Evolutionary conservation across 2,113 vertebrate genomes (phyloP), one percentile per base, ranked within the genome.

Genomic region (Antechinus stuartii): DNA sequence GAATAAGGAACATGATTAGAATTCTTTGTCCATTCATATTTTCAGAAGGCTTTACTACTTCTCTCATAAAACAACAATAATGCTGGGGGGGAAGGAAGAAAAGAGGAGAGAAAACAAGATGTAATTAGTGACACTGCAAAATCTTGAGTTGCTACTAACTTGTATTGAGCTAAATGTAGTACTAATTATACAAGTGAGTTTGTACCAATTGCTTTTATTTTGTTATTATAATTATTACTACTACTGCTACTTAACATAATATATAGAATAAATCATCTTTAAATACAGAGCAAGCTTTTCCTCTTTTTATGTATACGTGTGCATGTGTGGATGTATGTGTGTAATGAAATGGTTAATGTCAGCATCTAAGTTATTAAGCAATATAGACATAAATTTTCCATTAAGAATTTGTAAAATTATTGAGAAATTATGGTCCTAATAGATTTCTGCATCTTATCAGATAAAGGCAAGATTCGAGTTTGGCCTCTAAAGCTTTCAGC

Each of bases 11-110:
- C 97, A 93, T 97, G 95, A 97, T 98, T 97, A 98, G 96, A 96
- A 96, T 98, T 98, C 96, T 98, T 98, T 98, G 97, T 98, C 96
- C 97, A 97, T 98, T 97, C 93, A 95, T 95, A 95, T 98, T 98
- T 97, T 96, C 92, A 53, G 93, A 93, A 97, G 93, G 91, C 96
- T 98, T 98, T 23, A 23, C 27, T 96, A 96, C 95, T 98, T 97
- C 93, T 94, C 46, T 97, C 92, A 89, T 89, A 92, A 46, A 90
- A 96, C 97, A 97, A 92, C 90, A 95, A n/a, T 50, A 47, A 93
- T 91, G 10, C 19, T 10, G 2, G 16, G 47, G 91, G 89, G 27
- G n/a, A 26, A 42, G 11, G 2, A 89, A 89, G 42, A 7, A 25
- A 23, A 93, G 16, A 26, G 54, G 96, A 98, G 96, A 93, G 93